Percentiles rank a stretch among this genome's conserved stretches.
These are phyloP conservation scores for Colistium nudipinnis DNA, from an alignment of 2,113 vertebrate genomes.

Conservation along the genomic window DNA sequence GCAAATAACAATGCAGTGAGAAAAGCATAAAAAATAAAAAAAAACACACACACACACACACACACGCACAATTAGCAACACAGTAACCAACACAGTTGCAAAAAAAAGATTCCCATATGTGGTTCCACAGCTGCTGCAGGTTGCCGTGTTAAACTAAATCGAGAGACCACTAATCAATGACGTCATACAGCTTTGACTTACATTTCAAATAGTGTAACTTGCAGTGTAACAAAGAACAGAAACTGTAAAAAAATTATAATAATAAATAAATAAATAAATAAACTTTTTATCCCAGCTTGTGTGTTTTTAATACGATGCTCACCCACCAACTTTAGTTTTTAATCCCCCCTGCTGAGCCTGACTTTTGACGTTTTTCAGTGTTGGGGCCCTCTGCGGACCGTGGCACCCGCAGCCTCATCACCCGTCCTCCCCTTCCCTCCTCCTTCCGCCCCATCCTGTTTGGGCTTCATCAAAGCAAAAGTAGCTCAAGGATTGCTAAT, in stretches of 20 bases:
- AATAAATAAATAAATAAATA: neutral
- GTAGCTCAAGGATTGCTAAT: constrained; percentile 95
- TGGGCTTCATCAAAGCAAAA: constrained; percentile 95
- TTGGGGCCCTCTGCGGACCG: constrained; percentile 86
- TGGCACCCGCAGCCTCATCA: constrained; percentile 80
- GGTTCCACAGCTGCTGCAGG: too few species aligned
- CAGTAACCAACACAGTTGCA: too few species aligned
- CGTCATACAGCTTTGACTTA: too few species aligned
- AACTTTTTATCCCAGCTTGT: constrained; percentile 1
- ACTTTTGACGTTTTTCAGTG: constrained; percentile 88
- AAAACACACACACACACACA: neutral
- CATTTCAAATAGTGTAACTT: neutral
- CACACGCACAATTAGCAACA: neutral
- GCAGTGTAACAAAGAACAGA: neutral
- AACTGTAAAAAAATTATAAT: neutral
- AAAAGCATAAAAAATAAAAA: constrained; percentile 7
- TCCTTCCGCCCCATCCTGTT: constrained; percentile 74
- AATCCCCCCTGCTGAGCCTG: constrained; percentile 77
- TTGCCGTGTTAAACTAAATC: too few species aligned
- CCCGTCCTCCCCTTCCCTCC: constrained; percentile 1
- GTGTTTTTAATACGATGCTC: constrained; percentile 81
- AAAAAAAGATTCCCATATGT: too few species aligned
- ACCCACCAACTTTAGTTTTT: constrained; percentile 74
- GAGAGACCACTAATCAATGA: too few species aligned
- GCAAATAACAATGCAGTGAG: constrained; percentile 33